Percentiles rank a stretch among this genome's conserved stretches.
Conservation (phyloP, 1,140 invertebrate species). For the Aphidius gifuensis region DNA sequence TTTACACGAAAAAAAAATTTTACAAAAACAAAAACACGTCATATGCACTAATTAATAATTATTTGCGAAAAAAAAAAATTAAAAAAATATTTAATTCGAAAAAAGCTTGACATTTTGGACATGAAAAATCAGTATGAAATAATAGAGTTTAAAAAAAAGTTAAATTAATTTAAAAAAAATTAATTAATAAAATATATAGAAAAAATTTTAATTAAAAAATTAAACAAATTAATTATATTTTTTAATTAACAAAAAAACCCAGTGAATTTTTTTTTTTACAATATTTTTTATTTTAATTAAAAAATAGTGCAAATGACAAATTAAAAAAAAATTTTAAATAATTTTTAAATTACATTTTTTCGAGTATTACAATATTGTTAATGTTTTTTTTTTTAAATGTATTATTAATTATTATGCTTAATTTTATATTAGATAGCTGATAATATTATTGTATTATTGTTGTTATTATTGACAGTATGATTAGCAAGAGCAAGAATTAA, state of each 20-base stretch:
- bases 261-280: not conserved
- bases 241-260: too few relatives aligned
- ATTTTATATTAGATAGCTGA: constrained; percentile 21
- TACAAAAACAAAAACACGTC: too few relatives aligned
- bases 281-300: not conserved
- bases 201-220: not conserved
- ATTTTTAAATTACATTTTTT: constrained; percentile 12
- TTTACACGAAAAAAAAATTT: too few relatives aligned
- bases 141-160: constrained; percentile 1
- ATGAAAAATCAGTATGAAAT: not conserved
- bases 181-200: too few relatives aligned
- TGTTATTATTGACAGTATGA: constrained; percentile 25
- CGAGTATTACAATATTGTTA: constrained; percentile 28
- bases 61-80: not conserved
- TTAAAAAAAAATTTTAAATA: too few relatives aligned
- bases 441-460: constrained; percentile 32
- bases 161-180: too few relatives aligned
- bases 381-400: constrained; percentile 21
- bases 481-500: not conserved
- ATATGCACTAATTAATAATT: too few relatives aligned
- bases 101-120: not conserved
- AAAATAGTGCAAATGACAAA: too few relatives aligned
- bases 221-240: not conserved
- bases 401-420: constrained; percentile 22
- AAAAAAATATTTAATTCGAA: not conserved